Percentiles rank a stretch among this genome's conserved stretches.
Conservation (phyloP, 2,797 vertebrate genomes). For the Characodon lateralis region DNA sequence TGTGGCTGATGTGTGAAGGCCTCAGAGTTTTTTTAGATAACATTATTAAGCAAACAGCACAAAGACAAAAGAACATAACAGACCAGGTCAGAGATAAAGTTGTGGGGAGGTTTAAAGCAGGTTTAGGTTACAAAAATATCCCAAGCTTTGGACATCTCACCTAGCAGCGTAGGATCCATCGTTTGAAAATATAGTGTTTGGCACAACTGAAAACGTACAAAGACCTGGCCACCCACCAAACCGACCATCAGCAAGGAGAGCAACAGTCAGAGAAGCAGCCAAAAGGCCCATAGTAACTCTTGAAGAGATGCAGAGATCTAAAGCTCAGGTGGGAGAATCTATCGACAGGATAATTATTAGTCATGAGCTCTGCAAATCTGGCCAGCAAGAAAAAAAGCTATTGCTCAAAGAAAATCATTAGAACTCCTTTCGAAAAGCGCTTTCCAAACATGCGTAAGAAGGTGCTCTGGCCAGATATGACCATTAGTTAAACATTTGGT, state of each 20-base stretch:
- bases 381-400: background rate
- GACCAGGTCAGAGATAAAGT: background rate
- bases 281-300: background rate
- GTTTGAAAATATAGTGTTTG: background rate
- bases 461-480: background rate
- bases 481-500: too few species aligned
- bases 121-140: background rate
- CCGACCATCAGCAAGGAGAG: background rate
- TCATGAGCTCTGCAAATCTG: background rate
- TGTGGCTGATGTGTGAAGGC: background rate
- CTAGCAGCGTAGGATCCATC: background rate
- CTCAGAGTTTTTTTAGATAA: background rate
- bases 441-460: background rate
- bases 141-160: background rate
- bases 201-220: background rate
- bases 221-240: background rate
- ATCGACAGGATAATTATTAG: background rate
- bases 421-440: background rate
- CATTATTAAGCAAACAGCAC: background rate
- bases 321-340: background rate
- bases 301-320: background rate
- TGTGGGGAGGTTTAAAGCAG: background rate
- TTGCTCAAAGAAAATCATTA: too few species aligned
- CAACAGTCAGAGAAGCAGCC: background rate
- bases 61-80: too few species aligned